A percentile compares a stretch with the other conserved stretches of the same genome.
Evolutionary conservation across 2,888 invertebrate genomes (phyloP).

Genomic region (Malachius bipustulatus): DNA sequence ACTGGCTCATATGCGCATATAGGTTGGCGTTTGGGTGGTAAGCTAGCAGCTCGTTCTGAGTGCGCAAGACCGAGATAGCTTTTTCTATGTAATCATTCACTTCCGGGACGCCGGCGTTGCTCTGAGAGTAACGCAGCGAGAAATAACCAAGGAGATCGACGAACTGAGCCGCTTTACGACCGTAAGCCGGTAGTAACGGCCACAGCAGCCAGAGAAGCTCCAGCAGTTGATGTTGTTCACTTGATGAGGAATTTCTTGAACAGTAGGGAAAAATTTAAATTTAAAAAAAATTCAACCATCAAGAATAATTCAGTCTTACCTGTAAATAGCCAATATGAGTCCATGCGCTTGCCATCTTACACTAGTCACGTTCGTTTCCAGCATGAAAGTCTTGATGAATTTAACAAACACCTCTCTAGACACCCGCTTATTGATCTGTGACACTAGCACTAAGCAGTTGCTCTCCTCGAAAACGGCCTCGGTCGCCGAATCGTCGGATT

Average conservation of each 20-base stretch:
- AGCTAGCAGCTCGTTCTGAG: conserved; percentile 80
- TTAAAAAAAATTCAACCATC: no score
- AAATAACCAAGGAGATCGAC: conserved; percentile 94
- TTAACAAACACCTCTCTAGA: conserved; percentile 50
- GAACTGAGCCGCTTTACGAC: conserved; percentile 90
- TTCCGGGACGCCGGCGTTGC: conserved; percentile 40
- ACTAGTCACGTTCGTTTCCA: conserved; percentile 86
- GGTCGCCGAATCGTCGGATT: conserved; percentile 53
- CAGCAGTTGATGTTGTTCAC: conserved; percentile 68
- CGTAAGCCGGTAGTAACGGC: conserved; percentile 81
- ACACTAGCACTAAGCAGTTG: conserved; percentile 54
- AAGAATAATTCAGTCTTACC: conserved; percentile 44
- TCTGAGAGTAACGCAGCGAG: conserved; percentile 74
- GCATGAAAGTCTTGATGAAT: conserved; percentile 80
- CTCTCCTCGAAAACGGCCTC: conserved; percentile 56
- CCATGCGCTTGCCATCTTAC: conserved; percentile 95
- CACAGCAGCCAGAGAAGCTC: conserved; percentile 84
- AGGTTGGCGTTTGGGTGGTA: conserved; percentile 90
- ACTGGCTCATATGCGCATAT: conserved; percentile 85
- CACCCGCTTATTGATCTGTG: conserved; percentile 57
- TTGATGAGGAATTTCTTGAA: conserved; percentile 56
- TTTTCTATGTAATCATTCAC: conserved; percentile 68
- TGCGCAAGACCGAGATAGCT: conserved; percentile 71
- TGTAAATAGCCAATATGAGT: conserved; percentile 69
- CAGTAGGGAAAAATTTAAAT: neutral